Evolutionary conservation across 1,140 invertebrate genomes (phyloP).

Genomic region (Cydia splendana): DNA sequence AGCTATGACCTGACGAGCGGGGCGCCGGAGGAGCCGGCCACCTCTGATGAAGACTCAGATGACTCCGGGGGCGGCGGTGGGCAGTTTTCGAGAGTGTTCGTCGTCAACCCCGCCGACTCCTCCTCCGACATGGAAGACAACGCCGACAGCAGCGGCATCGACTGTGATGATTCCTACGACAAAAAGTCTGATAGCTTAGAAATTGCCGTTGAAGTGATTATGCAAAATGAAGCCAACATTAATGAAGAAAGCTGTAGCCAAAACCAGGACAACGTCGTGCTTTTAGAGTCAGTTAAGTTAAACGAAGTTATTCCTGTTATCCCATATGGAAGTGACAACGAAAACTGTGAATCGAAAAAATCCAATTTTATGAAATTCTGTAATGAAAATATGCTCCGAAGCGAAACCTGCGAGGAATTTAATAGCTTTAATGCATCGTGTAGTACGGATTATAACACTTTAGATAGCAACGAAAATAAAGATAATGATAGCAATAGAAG

Average conservation of each 20-base stretch:
- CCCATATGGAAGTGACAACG: constrained; percentile 53
- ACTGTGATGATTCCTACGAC: constrained; percentile 73
- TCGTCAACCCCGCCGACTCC: constrained; percentile 85
- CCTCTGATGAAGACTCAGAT: constrained; percentile 84
- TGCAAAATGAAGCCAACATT: constrained; percentile 55
- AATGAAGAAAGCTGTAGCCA: constrained; percentile 47
- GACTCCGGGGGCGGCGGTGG: constrained; percentile 84
- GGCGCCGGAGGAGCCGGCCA: constrained; percentile 70
- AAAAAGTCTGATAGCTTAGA: constrained; percentile 72
- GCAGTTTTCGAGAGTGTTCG: constrained; percentile 86
- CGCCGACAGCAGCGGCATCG: constrained; percentile 77
- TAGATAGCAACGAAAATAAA: constrained; percentile 59
- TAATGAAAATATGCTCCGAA: constrained; percentile 71
- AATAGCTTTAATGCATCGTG: constrained; percentile 69
- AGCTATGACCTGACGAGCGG: constrained; percentile 78
- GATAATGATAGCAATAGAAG: constrained; percentile 58
- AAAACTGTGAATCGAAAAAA: constrained; percentile 47
- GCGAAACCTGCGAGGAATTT: constrained; percentile 70
- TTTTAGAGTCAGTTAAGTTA: constrained; percentile 67
- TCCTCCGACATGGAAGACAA: constrained; percentile 83
- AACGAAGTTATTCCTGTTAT: constrained; percentile 60
- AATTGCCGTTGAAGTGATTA: constrained; percentile 58
- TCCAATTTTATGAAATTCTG: constrained; percentile 66
- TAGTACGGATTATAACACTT: constrained; percentile 59
- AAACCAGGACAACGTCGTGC: constrained; percentile 57